These are phyloP conservation scores for Epizoanthus illoricatus DNA, from an alignment of 92 coral and sea anemone genomes.

Conservation along the genomic window DNA sequence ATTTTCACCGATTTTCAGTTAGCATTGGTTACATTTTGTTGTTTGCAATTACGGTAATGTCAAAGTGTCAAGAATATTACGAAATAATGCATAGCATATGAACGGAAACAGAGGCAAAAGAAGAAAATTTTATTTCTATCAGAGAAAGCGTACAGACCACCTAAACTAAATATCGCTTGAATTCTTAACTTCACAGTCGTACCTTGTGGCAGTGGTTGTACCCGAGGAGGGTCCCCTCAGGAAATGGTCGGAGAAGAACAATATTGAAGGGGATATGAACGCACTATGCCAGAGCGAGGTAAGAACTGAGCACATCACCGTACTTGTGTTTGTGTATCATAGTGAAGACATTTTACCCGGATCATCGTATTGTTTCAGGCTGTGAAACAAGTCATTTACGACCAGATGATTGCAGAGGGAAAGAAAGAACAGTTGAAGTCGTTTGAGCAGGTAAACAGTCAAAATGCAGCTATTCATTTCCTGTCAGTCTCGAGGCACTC, in stretches of 20 bases:
- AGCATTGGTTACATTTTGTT: neutral
- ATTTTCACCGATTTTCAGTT: neutral
- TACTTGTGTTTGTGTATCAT: no score
- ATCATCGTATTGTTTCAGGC: conserved; percentile 47
- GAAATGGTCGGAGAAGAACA: conserved; percentile 71
- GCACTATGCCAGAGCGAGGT: conserved; percentile 83
- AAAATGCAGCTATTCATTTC: no score
- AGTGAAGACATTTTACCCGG: neutral
- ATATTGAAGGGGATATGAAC: conserved; percentile 65
- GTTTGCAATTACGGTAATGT: neutral
- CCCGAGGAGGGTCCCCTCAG: conserved; percentile 76
- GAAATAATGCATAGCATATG: no score
- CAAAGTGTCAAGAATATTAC: no score
- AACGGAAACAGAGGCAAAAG: no score
- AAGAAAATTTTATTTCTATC: no score
- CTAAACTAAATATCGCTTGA: neutral
- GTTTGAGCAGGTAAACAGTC: conserved; percentile 79
- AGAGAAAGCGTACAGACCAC: no score
- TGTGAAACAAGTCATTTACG: conserved; percentile 72
- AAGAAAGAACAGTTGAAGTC: conserved; percentile 81
- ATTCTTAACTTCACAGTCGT: conserved; percentile 55
- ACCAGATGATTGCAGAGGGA: conserved; percentile 78
- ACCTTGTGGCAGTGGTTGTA: conserved; percentile 79
- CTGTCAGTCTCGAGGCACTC: no score
- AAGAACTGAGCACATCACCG: neutral